These are phyloP conservation scores for Heteromyza rotundicornis DNA, from an alignment of 2,888 invertebrate genomes.

Conservation along the genomic window DNA sequence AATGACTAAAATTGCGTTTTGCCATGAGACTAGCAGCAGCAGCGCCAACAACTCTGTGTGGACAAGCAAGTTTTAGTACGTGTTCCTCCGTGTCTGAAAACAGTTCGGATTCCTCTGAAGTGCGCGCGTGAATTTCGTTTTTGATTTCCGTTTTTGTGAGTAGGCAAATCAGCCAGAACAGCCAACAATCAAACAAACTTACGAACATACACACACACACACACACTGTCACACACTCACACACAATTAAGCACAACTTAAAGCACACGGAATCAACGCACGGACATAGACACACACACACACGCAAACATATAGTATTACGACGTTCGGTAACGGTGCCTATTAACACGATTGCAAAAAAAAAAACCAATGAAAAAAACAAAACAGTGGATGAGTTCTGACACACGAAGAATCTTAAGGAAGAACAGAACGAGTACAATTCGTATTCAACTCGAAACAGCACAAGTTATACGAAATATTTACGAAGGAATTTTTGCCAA, in stretches of 20 bases:
- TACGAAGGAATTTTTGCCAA: not conserved
- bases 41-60: too few species aligned
- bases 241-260: not conserved
- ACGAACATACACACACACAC: conserved; percentile 23
- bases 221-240: conserved; percentile 12
- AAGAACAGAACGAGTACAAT: too few species aligned
- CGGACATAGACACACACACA: conserved; percentile 19
- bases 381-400: conserved; percentile 7
- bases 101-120: conserved; percentile 48
- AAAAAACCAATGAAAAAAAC: not conserved
- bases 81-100: conserved; percentile 62
- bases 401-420: conserved; percentile 7
- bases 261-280: conserved; percentile 12
- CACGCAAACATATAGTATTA: too few species aligned
- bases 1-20: not conserved
- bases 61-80: conserved; percentile 61
- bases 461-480: too few species aligned
- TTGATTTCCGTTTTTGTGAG: not conserved
- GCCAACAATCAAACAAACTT: conserved; percentile 19
- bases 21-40: conserved; percentile 5
- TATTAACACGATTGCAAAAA: not conserved
- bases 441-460: too few species aligned
- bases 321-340: not conserved
- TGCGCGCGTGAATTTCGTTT: conserved; percentile 26
- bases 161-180: not conserved